Base-by-base conservation (phyloP, 1,140 invertebrate species). In the Trypoxylus dichotomus region DNA sequence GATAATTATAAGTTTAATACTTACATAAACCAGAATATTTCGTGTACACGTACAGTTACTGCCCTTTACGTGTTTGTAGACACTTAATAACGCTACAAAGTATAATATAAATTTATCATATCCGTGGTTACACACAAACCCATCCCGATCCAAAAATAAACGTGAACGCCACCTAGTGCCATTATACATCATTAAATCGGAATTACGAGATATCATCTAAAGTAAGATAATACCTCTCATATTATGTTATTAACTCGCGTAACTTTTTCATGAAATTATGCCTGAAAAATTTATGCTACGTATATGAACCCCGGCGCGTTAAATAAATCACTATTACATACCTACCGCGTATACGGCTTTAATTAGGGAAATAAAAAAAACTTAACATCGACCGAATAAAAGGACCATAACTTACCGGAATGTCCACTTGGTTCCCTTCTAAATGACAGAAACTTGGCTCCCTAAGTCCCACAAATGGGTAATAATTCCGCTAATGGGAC, bases 401-500 rank as follows among this genome's bases (percentile, higher is more conserved):
- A 27, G 10, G 15, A 58, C 6, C 6, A 24, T 68, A 68, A 68
- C 60, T 68, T 68, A 68, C 60, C 60, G 60, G 24, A 68, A 68
- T 27, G 60, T 29, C 15, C 60, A 15, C 60, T 29, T 29, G 60
- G 19, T 27, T 68, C 21, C 60, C 24, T 68, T 27, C 60, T 68
- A 68, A 68, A 68, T 68, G 60, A 68, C 60, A 68, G 60, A 68
- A 63, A 68, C 19, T 24, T 54, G 47, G 8, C 60, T 24, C 21
- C 27, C 21, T 24, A 6, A 24, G 60, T 15, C 60, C 24, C 21
- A 15, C 60, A 68, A 68, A 68, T 68, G 60, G 27, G 60, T 68
- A 68, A 68, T 68, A 68, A 68, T 68, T 29, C 27, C 60, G 60
- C 60, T 68, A 68, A 68, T 68, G 60, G 24, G 60, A 68, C 60